A percentile compares a stretch with the other conserved stretches of the same genome.
phyloP scores from a whole-genome alignment of 2,113 vertebrate species.

The Uria lomvia region DNA sequence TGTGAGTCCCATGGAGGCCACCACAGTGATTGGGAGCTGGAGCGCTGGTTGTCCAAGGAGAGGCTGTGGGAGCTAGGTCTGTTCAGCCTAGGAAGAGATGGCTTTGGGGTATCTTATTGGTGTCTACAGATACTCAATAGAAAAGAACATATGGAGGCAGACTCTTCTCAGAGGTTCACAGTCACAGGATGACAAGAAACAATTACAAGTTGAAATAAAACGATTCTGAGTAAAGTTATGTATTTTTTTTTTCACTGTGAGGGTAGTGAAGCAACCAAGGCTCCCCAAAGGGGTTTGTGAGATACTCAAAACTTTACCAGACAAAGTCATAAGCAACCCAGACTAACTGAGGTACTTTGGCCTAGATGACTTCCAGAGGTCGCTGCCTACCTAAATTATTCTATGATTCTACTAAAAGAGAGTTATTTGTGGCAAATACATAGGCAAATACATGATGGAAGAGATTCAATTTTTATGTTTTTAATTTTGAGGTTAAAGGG shows the following conservation, averaged over 20 bases:
- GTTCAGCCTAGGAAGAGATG: neutral
- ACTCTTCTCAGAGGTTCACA: neutral
- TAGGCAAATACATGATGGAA: neutral
- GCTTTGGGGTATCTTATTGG: neutral
- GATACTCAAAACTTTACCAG: neutral
- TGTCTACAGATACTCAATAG: neutral
- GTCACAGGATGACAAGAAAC: neutral
- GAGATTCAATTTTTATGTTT: neutral
- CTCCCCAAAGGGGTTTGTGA: neutral
- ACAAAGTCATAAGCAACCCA: neutral
- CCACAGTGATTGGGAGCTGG: neutral
- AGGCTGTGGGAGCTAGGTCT: neutral
- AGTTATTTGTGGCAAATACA: neutral
- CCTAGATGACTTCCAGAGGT: neutral
- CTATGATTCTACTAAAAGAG: neutral
- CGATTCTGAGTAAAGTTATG: neutral
- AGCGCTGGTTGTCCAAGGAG: neutral
- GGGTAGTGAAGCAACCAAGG: neutral
- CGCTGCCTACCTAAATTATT: neutral
- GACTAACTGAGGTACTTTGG: neutral
- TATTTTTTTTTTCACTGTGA: neutral
- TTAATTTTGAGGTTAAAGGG: neutral
- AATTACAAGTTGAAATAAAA: neutral
- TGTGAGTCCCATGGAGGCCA: rapidly evolving
- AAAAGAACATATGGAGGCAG: neutral